Base-by-base conservation (phyloP, 2,113 vertebrate species). In the Grammomys dolichurus region DNA sequence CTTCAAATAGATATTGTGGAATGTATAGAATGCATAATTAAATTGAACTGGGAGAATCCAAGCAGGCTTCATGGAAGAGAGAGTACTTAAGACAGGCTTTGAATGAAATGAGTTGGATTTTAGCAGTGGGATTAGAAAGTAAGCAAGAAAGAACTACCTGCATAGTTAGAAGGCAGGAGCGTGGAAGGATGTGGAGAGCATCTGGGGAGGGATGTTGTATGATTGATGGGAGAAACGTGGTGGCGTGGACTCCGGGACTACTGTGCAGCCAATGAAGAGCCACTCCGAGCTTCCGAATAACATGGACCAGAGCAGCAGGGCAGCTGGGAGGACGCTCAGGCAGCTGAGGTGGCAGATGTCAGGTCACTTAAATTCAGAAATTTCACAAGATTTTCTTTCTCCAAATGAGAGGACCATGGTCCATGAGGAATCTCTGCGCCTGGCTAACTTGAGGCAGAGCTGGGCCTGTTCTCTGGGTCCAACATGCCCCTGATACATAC, bases 311-410 rank as follows among this genome's bases (percentile, higher is more conserved):
- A 14, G 80, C 46, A 70, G 33, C 82, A 63, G 58, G 17, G 65
- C 43, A 33, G 33, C 16, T 3, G 48, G 46, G 90, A 78, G 31
- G 75, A 5, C 10, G 12, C 28, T 31, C 36, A 51, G 51, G 20
- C 4, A n/a, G 43, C 36, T 69, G 24, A 70, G 77, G 14, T 58
- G 77, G 87, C 80, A 89, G 85, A 80, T 36, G 86, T 67, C 4
- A 51, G 48, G n/a, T 31, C 26, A 43, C 17, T 82, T n/a, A 43
- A 73, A 69, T 84, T 89, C 40, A 63, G 33, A 63, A 36, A 31
- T 17, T 92, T 85, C 5, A 67, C 22, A 46, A 82, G 69, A 69
- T 82, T 90, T 94, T 88, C 81, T 67, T 93, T 84, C 13, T 70
- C 78, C 56, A 58, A 93, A 84, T 4, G 17, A 75, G 17, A 26